phyloP scores from a whole-genome alignment of 2,113 vertebrate genomes.

The Rostratula benghalensis region DNA sequence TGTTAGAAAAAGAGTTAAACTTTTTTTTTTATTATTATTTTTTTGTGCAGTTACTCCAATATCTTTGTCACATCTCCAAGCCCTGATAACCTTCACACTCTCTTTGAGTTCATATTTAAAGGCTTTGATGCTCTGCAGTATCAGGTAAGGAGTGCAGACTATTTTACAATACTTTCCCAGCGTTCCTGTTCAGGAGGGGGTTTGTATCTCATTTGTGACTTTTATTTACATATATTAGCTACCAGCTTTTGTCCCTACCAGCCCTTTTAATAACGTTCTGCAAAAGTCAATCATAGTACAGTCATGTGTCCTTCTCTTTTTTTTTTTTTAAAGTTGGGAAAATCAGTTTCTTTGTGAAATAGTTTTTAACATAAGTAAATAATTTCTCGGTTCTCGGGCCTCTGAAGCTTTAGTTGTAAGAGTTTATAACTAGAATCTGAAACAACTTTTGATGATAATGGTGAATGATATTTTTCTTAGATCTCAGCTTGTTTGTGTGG shows the following conservation, averaged over 20 bases:
- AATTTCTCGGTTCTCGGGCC: background rate
- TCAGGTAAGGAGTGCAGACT: constrained; percentile 73
- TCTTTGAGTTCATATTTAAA: constrained; percentile 98
- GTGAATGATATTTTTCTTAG: background rate
- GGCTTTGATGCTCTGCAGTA: constrained; percentile 94
- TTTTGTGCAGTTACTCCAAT: constrained; percentile 89
- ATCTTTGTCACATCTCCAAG: constrained; percentile 98
- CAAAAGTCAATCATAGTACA: background rate
- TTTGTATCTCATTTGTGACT: background rate
- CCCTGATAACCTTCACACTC: constrained; percentile 95
- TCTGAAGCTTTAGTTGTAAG: background rate
- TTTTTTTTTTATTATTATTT: background rate
- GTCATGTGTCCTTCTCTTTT: background rate
- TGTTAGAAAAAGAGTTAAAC: background rate
- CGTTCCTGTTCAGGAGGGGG: accelerated
- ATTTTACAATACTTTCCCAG: accelerated
- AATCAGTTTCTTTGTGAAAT: background rate
- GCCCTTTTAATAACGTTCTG: background rate
- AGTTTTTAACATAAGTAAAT: background rate
- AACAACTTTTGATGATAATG: background rate
- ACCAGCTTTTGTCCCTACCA: background rate
- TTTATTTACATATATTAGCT: background rate
- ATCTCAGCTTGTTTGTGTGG: background rate
- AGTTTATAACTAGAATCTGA: background rate
- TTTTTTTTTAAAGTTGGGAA: background rate